Base-by-base conservation (phyloP, 2,888 invertebrate species). In the Eurytoma californica region DNA sequence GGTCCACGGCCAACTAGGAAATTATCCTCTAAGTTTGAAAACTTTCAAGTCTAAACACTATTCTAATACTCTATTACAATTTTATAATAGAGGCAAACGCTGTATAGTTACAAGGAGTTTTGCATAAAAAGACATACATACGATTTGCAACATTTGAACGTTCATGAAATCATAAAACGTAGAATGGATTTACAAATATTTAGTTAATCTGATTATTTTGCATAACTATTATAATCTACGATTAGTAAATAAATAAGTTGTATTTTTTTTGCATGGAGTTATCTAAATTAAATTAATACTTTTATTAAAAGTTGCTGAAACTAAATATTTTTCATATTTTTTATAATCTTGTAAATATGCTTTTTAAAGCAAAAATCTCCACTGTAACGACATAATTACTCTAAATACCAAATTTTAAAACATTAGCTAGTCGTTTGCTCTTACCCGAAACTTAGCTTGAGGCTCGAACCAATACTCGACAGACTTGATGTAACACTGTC, bases 401-500 rank as follows among this genome's bases (percentile, higher is more conserved):
- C 39, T 39, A 39, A 39, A 39, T 7, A 39, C 39, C 39, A 39
- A 39, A 39, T 39, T 39, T 9, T 39, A 39, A 39, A 39, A 9
- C 1, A 39, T 9, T 57, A 2, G 18, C n/a, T 66, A 2, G 12
- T 55, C 30, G 49, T 4, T 63, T 61, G 63, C 69, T 86, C 91
- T 92, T 92, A 97, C 96, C 96, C 95, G 89, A 97, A 96, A 86
- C 95, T 96, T 84, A 96, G 92, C 91, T 97, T 97, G 82, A 97
- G 92, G 76, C 95, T 95, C 83, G 96, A 96, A 28, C 96, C 95
- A 78, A 96, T 92, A 85, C 94, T 96, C 77, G 95, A 95, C 82
- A 96, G 92, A 85, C 95, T 95, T 3, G 95, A 95, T 0, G 95
- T 94, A 24, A 95, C 94, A 63, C 90, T 90, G 80, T 90, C 90